These are phyloP conservation scores for Hyperopisus bebe DNA, from an alignment of 2,113 vertebrate species.

Conservation along the genomic window DNA sequence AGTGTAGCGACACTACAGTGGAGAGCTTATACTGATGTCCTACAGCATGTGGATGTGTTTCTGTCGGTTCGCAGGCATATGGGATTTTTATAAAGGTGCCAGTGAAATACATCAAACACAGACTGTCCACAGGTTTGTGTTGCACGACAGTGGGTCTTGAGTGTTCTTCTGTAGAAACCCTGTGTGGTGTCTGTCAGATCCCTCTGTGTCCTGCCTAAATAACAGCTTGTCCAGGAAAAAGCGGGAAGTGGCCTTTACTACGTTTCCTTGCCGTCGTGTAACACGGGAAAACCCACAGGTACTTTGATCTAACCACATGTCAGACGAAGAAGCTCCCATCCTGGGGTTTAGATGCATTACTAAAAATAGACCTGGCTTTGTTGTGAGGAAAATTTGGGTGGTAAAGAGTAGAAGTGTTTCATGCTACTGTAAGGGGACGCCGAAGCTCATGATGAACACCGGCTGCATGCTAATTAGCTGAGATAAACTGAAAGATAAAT, in stretches of 20 bases:
- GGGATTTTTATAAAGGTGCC: background rate
- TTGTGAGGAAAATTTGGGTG: background rate
- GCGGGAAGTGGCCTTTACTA: background rate
- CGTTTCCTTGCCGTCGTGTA: background rate
- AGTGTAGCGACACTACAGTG: background rate
- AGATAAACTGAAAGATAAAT: slow-evolving; percentile 48
- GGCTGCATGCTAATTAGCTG: background rate
- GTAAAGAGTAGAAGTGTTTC: background rate
- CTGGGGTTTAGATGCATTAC: background rate
- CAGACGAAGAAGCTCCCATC: background rate
- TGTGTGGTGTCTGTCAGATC: background rate
- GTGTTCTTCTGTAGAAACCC: background rate
- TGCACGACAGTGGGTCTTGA: background rate
- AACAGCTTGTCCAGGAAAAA: background rate
- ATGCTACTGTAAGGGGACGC: background rate
- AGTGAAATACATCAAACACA: background rate
- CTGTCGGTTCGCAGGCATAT: background rate
- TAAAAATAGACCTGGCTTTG: background rate
- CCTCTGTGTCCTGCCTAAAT: background rate
- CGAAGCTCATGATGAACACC: background rate
- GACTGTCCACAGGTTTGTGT: background rate
- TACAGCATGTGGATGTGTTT: background rate
- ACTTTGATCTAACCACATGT: background rate
- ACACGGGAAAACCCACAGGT: background rate
- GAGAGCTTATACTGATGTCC: background rate